phyloP scores from a whole-genome alignment of 2,113 vertebrate genomes.

The Argyrosomus japonicus region DNA sequence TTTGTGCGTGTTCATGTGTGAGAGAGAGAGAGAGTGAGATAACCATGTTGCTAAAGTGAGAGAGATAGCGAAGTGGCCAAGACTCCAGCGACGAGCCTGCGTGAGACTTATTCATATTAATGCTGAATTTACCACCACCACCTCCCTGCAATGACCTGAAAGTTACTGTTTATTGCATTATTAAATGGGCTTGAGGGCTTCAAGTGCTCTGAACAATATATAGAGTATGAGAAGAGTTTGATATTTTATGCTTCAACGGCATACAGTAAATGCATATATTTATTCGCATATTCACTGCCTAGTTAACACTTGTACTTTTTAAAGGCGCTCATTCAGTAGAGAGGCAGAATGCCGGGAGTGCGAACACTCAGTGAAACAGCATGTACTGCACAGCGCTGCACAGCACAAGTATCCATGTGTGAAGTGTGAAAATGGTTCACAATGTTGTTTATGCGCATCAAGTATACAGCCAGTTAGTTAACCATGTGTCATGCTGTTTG shows the following conservation, averaged over 20 bases:
- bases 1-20: background rate
- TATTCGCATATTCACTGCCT: background rate
- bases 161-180: conserved; percentile 57
- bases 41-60: conserved; percentile 37
- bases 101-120: conserved; percentile 60
- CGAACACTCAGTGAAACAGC: conserved; percentile 1
- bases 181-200: conserved; percentile 48
- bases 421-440: conserved; percentile 32
- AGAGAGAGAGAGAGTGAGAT: conserved; percentile 8
- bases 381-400: background rate
- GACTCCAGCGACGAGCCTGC: conserved; percentile 11
- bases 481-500: conserved; percentile 18
- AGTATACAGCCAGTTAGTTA: conserved; percentile 16
- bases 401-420: conserved; percentile 6
- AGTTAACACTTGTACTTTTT: conserved; percentile 11
- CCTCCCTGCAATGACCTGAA: conserved; percentile 31
- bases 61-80: conserved; percentile 22
- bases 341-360: background rate
- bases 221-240: conserved; percentile 19
- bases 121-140: conserved; percentile 51
- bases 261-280: background rate
- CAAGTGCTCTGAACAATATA: conserved; percentile 39
- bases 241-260: conserved; percentile 25
- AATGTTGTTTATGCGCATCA: conserved; percentile 30
- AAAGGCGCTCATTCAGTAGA: background rate